Evolutionary conservation across 2,797 vertebrate genomes (phyloP).

Genomic region (Tinamus major): DNA sequence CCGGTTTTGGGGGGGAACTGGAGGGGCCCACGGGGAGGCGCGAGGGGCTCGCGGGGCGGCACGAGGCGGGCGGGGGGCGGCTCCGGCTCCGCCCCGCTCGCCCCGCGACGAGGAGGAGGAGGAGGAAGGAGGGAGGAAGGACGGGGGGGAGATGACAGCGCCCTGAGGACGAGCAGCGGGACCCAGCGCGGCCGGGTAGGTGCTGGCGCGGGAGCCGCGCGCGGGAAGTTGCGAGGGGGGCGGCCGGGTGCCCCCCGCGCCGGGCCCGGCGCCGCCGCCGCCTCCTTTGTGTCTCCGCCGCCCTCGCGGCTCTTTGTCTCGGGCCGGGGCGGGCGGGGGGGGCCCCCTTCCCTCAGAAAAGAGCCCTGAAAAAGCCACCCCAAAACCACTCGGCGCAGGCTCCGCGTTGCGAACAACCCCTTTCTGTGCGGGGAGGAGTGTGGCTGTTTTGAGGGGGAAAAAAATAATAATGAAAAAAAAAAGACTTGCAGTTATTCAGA

Average conservation of each 20-base stretch:
- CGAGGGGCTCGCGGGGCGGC: no score
- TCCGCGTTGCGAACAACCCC: neutral
- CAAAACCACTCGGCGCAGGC: no score
- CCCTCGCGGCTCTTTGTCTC: no score
- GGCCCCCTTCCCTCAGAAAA: no score
- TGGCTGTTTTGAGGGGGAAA: neutral
- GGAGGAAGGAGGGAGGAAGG: slow-evolving; percentile 38
- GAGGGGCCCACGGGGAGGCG: no score
- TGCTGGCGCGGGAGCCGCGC: neutral
- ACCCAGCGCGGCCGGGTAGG: slow-evolving; percentile 31
- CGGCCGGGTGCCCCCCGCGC: no score
- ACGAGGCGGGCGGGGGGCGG: neutral
- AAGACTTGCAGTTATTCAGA: neutral
- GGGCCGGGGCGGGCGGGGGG: neutral
- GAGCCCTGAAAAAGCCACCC: no score
- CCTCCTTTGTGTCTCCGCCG: slow-evolving; percentile 28
- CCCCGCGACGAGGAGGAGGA: slow-evolving; percentile 22
- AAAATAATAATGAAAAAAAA: neutral
- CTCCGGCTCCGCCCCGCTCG: slow-evolving; percentile 45
- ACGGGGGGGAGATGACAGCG: no score
- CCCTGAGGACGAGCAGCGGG: slow-evolving; percentile 60
- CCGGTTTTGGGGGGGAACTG: no score
- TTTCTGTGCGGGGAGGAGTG: neutral
- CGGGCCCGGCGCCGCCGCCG: neutral
- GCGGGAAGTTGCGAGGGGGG: slow-evolving; percentile 13